Base-by-base conservation (phyloP, 2,113 vertebrate genomes). In the Hucho hucho region DNA sequence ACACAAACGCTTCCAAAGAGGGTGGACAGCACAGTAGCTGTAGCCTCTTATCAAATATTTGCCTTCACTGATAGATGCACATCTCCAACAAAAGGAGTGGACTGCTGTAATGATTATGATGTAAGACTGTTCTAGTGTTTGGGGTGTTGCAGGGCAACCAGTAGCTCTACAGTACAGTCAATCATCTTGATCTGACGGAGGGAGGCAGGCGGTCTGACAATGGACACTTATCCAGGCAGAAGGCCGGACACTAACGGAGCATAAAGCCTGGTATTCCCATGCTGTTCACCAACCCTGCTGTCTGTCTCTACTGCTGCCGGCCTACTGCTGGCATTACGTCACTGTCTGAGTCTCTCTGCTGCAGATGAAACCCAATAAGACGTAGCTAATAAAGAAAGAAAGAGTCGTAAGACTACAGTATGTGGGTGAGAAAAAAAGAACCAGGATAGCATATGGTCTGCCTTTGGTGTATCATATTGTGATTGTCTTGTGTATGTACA, bases 181-280 rank as follows among this genome's bases (percentile, higher is more conserved):
- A 76, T 80, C 80, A 81, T 84, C 64, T 77, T 73, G 63, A 20
- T 29, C 26, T 14, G 3, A 6, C 3, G 14, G 69, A 6, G 13
- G 14, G 69, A 67, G 79, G 70, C 59, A 68, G 84, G 83, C 67
- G 83, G 87, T 64, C 71, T 64, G 77, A 85, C 88, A 89, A 84
- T 87, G 82, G 87, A 89, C 81, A 86, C 84, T 89, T 85, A 86
- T 77, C 69, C 43, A 67, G 64, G 72, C 74, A 86, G 69, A 85
- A 79, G 69, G 16, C 49, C 16, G 1, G 77, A 75, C 82, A 89
- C 89, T 91, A 90, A 91, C 91, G 88, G 88, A 87, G 76, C 86
- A 87, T 80, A 80, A 79, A 26, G 20, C 28, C 20, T 18, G 29
- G 43, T 85, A 80, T 84, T 84, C 75, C 87, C 84, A 72, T 68